Conservation (phyloP, 2,113 vertebrate genomes). For the Apistogramma diplotaenia region DNA sequence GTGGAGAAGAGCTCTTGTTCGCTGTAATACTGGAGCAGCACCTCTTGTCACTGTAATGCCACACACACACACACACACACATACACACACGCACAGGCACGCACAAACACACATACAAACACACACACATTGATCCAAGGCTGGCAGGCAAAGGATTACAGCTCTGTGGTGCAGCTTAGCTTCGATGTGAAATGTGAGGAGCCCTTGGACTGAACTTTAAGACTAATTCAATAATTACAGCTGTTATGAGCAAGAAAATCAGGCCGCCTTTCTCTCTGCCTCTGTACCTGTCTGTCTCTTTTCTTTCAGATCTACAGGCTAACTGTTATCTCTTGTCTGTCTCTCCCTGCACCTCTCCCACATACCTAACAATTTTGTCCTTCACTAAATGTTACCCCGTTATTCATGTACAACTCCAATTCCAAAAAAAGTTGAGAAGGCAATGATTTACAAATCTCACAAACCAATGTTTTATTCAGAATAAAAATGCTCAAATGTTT, state of each 20-base stretch:
- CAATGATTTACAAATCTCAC: not conserved
- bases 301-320: not conserved
- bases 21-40: no score
- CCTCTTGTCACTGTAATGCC: no score
- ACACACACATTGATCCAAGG: slow-evolving; percentile 42
- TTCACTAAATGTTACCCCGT: not conserved
- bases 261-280: slow-evolving; percentile 28
- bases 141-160: slow-evolving; percentile 61
- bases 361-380: not conserved
- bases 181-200: slow-evolving; percentile 91
- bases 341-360: not conserved
- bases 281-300: slow-evolving; percentile 4
- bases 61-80: slow-evolving; percentile 1
- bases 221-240: slow-evolving; percentile 99
- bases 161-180: slow-evolving; percentile 77
- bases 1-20: no score
- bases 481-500: not conserved
- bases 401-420: not conserved
- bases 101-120: slow-evolving; percentile 11
- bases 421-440: not conserved
- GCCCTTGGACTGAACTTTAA: slow-evolving; percentile 89
- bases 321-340: not conserved
- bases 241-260: slow-evolving; percentile 62
- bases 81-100: not conserved
- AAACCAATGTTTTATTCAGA: no score